These are phyloP conservation scores for Phyllopteryx taeniolatus DNA, from an alignment of 2,113 vertebrate genomes.

Conservation along the genomic window DNA sequence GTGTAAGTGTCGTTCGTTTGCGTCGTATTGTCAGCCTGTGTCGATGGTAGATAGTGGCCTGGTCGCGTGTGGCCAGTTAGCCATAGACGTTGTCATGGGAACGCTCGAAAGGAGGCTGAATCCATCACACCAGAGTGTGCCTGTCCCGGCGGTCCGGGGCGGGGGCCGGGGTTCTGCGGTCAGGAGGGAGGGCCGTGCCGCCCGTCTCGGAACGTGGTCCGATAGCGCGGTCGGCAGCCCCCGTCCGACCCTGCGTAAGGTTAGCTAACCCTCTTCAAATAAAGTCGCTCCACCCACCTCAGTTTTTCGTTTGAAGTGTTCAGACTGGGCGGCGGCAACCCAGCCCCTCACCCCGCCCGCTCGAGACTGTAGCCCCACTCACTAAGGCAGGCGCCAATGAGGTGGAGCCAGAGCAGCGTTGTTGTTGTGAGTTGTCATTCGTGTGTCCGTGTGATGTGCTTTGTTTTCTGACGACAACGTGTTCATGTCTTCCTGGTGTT, in stretches of 20 bases:
- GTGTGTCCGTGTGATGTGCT: conserved; percentile 83
- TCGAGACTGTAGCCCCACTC: neutral
- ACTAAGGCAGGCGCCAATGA: conserved; percentile 44
- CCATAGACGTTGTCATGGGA: conserved; percentile 69
- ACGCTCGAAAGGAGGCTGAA: conserved; percentile 40
- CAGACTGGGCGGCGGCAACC: neutral
- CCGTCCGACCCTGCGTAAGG: neutral
- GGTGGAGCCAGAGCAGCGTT: conserved; percentile 84
- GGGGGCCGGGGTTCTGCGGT: neutral
- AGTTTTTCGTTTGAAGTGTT: neutral
- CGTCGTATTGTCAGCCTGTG: conserved; percentile 90
- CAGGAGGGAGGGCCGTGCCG: no score
- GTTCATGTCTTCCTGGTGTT: conserved; percentile 83
- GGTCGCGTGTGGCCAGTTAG: conserved; percentile 74
- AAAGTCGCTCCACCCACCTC: neutral
- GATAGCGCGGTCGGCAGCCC: no score
- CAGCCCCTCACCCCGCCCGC: neutral
- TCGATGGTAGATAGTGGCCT: conserved; percentile 82
- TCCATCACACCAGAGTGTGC: conserved; percentile 96
- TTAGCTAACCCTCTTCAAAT: neutral
- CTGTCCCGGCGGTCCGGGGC: conserved; percentile 85
- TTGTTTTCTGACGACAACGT: conserved; percentile 73
- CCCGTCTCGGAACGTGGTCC: no score
- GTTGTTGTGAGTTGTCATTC: conserved; percentile 83
- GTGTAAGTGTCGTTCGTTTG: conserved; percentile 85